Evolutionary conservation across 2,888 invertebrate species (phyloP).

Genomic region (Elegia similella): DNA sequence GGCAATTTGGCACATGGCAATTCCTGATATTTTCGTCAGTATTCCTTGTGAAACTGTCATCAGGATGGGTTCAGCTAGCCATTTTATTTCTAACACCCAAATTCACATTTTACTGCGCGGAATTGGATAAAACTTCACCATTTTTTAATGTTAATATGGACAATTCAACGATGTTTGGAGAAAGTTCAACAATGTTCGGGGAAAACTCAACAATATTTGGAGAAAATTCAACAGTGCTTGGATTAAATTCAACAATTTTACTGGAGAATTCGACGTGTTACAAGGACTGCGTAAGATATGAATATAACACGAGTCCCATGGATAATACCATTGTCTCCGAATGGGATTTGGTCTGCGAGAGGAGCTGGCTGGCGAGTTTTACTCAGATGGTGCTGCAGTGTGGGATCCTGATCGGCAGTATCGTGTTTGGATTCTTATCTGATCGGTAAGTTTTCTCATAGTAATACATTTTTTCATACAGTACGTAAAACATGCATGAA

Average conservation of each 20-base stretch:
- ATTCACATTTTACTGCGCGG: constrained; percentile 73
- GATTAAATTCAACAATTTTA: constrained; percentile 38
- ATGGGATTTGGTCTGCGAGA: constrained; percentile 87
- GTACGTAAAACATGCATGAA: too few relatives aligned
- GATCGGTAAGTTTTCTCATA: constrained; percentile 86
- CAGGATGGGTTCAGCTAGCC: constrained; percentile 89
- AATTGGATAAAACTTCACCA: constrained; percentile 48
- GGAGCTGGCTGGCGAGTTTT: constrained; percentile 84
- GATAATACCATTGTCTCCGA: constrained; percentile 86
- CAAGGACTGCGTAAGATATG: constrained; percentile 73
- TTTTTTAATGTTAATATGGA: not conserved
- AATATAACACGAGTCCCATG: constrained; percentile 84
- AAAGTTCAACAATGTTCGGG: constrained; percentile 35
- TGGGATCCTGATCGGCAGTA: constrained; percentile 87
- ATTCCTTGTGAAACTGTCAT: constrained; percentile 87
- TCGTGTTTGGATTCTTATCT: constrained; percentile 86
- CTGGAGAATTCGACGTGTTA: constrained; percentile 69
- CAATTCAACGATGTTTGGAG: constrained; percentile 36
- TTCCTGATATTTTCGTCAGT: constrained; percentile 83
- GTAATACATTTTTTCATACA: too few relatives aligned
- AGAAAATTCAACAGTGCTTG: constrained; percentile 32
- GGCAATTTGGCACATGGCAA: constrained; percentile 86
- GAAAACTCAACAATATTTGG: constrained; percentile 47
- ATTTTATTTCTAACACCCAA: constrained; percentile 88
- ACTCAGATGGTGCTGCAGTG: constrained; percentile 88